These are phyloP conservation scores for Oscheius myriophilus DNA, from an alignment of 2,888 invertebrate species.

Conservation along the genomic window DNA sequence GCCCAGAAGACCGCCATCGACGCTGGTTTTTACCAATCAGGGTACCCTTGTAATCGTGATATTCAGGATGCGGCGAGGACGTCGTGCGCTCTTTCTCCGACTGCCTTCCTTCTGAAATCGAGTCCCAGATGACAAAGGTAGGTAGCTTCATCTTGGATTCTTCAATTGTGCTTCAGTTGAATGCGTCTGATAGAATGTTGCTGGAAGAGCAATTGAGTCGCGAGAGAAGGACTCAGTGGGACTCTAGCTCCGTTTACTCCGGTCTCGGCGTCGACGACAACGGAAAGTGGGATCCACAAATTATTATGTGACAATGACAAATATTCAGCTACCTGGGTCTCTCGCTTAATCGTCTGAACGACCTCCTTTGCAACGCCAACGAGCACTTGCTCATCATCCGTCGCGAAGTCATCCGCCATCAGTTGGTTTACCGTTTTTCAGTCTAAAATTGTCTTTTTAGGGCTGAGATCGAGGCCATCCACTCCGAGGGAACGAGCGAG, in stretches of 20 bases:
- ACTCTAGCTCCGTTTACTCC: constrained; percentile 8
- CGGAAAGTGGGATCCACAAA: constrained; percentile 7
- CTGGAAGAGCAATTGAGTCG: constrained; percentile 7
- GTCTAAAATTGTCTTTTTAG: not conserved
- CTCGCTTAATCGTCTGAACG: constrained; percentile 16
- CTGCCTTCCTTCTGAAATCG: not conserved
- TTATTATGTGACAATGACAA: not conserved
- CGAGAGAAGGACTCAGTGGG: constrained; percentile 5
- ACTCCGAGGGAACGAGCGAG: not conserved
- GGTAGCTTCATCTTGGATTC: not conserved
- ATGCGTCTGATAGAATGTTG: not conserved
- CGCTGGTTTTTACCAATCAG: not conserved
- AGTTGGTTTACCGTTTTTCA: not conserved
- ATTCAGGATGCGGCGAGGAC: not conserved
- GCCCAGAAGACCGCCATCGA: constrained; percentile 2
- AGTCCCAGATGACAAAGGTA: not conserved
- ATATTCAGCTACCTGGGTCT: constrained; percentile 9
- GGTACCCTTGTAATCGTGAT: not conserved
- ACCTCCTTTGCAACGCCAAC: constrained; percentile 18
- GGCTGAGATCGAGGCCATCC: not conserved
- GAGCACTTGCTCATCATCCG: constrained; percentile 13
- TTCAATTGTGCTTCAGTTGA: not conserved
- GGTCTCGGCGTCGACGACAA: constrained; percentile 19
- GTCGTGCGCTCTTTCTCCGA: not conserved
- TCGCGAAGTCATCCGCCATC: constrained; percentile 13